Base-by-base conservation (phyloP, 2,113 vertebrate genomes). In the Bambusicola thoracicus region DNA sequence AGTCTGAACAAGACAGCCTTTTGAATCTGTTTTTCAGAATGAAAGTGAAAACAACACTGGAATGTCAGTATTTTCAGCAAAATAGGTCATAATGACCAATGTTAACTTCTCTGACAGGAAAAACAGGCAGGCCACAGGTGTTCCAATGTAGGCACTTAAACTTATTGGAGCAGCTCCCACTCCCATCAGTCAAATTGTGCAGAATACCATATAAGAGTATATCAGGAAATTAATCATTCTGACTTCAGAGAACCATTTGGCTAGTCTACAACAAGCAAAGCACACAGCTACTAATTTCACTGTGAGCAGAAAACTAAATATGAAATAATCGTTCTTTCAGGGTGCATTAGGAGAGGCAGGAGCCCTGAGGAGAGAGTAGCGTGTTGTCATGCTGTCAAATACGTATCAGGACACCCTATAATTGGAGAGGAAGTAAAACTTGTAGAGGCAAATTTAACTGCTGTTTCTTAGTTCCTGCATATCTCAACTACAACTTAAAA, bases 161-260 rank as follows among this genome's bases (percentile, higher is more conserved):
- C 66, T 87, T 59, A 66, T 20, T 73, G 63, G 19, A 76, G 36
- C 44, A 87, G 36, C 44, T 89, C 63, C 81, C n/a, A 48, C 7
- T 68, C 73, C 58, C 0, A 1, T 75, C 87, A 89, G 15, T 78
- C 43, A 89, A 56, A 56, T 61, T 66, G 40, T 79, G 70, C 66
- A 44, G 51, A 86, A 72, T 68, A 56, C 48, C 81, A 56, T 6
- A 56, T 41, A 81, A 81, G 6, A 74, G 29, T 48, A 12, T 36
- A 90, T 61, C 73, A 75, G 89, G 61, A 92, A 92, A 93, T 65
- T 11, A 89, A 72, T 70, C 24, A 48, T 67, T 81, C 51, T 53
- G 81, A 63, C 80, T 91, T 89, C 69, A 75, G 81, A 91, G 61
- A 48, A 56, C 25, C 68, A 13, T 70, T 85, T 68, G 62, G 68